Percentiles rank a stretch among this genome's conserved stretches.
Evolutionary conservation across 2,113 vertebrate genomes (phyloP).

Genomic region (Rostratula benghalensis): DNA sequence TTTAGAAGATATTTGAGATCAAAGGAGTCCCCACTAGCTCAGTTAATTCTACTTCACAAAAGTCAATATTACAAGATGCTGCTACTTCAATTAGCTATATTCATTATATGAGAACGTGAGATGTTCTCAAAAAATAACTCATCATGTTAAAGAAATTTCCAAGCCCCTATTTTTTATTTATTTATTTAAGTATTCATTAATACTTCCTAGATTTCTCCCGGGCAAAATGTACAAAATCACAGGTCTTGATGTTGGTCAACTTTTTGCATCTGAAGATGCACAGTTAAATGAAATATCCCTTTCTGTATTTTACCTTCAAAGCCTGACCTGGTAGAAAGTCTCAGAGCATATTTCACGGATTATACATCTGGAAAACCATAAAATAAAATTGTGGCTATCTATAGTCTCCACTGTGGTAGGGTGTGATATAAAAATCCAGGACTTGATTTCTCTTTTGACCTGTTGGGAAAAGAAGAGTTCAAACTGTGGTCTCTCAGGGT

Average conservation of each 20-base stretch:
- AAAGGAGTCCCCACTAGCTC: not conserved
- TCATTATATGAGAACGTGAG: not conserved
- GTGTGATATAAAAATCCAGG: not conserved
- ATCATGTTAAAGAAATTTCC: not conserved
- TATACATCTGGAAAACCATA: not conserved
- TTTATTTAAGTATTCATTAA: not conserved
- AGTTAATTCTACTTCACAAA: not conserved
- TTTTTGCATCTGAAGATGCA: not conserved
- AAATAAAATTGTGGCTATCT: not conserved
- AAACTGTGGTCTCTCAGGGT: not conserved
- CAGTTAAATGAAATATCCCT: not conserved
- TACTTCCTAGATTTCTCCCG: not conserved
- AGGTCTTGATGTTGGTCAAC: not conserved
- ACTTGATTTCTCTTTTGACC: not conserved
- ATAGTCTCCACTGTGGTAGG: not conserved
- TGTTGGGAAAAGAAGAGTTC: not conserved
- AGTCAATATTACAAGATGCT: not conserved
- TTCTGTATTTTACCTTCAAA: not conserved
- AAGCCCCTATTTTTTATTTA: rapidly evolving
- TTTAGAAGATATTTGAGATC: not conserved
- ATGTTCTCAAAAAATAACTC: not conserved
- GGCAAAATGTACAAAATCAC: not conserved
- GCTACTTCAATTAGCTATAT: not conserved
- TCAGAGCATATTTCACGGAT: not conserved
- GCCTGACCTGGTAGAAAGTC: not conserved